These are phyloP conservation scores for Brachyptera risi DNA, from an alignment of 2,888 invertebrate genomes.

Conservation along the genomic window DNA sequence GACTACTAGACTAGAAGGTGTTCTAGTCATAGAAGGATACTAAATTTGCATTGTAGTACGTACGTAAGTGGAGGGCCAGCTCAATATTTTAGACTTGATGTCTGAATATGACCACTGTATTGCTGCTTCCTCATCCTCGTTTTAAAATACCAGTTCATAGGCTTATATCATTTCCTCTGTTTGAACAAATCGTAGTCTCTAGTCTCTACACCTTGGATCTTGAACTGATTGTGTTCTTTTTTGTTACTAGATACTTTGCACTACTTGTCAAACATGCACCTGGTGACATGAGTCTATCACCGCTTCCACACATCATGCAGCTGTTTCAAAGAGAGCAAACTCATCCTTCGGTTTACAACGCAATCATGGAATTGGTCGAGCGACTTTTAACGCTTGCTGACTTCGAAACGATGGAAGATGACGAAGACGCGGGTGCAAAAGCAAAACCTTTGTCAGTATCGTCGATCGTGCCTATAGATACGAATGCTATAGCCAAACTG, in stretches of 20 bases:
- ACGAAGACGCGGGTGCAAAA: constrained; percentile 1
- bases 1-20: too few relatives aligned
- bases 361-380: constrained; percentile 70
- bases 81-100: too few relatives aligned
- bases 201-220: too few relatives aligned
- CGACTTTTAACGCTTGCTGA: constrained; percentile 63
- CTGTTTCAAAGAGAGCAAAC: constrained; percentile 68
- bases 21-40: too few relatives aligned
- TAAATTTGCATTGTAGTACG: too few relatives aligned
- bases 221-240: too few relatives aligned
- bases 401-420: constrained; percentile 40
- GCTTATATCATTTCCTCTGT: too few relatives aligned
- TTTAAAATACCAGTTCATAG: too few relatives aligned
- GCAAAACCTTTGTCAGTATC: constrained; percentile 39
- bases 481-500: constrained; percentile 36
- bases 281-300: constrained; percentile 48
- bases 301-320: constrained; percentile 64
- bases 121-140: too few relatives aligned
- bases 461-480: constrained; percentile 44
- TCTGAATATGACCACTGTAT: too few relatives aligned
- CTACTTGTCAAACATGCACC: constrained; percentile 60
- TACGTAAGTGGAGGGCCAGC: too few relatives aligned
- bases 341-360: constrained; percentile 59
- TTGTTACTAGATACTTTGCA: constrained; percentile 55
- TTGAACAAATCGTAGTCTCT: too few relatives aligned